Conservation (phyloP, 2,113 vertebrate genomes). For the Brachyistius frenatus region DNA sequence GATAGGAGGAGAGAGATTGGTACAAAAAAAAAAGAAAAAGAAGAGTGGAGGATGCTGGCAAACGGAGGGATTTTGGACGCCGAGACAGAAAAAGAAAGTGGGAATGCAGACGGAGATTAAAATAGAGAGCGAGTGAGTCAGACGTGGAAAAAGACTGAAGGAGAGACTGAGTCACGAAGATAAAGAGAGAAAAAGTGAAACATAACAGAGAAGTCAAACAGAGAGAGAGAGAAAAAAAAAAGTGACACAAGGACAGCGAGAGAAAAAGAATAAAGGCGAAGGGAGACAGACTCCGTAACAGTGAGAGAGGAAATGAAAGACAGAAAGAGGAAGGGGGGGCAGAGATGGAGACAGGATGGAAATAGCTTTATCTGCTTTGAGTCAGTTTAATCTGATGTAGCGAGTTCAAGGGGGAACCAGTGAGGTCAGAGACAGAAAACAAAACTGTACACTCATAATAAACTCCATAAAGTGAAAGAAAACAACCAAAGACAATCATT, state of each 20-base stretch:
- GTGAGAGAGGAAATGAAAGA: neutral
- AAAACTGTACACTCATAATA: too few relatives aligned
- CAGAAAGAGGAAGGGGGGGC: neutral
- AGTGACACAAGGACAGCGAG: slow-evolving; percentile 15
- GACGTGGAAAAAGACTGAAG: slow-evolving; percentile 57
- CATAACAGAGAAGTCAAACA: slow-evolving; percentile 19
- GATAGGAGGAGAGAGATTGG: neutral
- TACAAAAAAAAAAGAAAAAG: neutral
- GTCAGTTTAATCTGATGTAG: too few relatives aligned
- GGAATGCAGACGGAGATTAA: slow-evolving; percentile 63
- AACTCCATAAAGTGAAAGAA: too few relatives aligned
- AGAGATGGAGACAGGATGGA: neutral
- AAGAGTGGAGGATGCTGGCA: slow-evolving; percentile 4
- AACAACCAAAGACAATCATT: too few relatives aligned
- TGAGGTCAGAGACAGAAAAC: too few relatives aligned
- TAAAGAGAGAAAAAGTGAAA: slow-evolving; percentile 48
- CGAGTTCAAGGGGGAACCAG: too few relatives aligned
- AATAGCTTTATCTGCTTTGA: neutral
- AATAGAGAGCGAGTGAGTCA: slow-evolving; percentile 72
- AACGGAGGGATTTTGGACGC: slow-evolving; percentile 35
- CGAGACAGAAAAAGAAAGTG: slow-evolving; percentile 51
- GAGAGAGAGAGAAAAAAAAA: neutral
- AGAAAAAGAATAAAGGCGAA: neutral
- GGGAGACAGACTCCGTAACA: neutral
- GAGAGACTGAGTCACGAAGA: slow-evolving; percentile 71